These are phyloP conservation scores for Karalla daura DNA, from an alignment of 2,797 vertebrate species.

Conservation along the genomic window DNA sequence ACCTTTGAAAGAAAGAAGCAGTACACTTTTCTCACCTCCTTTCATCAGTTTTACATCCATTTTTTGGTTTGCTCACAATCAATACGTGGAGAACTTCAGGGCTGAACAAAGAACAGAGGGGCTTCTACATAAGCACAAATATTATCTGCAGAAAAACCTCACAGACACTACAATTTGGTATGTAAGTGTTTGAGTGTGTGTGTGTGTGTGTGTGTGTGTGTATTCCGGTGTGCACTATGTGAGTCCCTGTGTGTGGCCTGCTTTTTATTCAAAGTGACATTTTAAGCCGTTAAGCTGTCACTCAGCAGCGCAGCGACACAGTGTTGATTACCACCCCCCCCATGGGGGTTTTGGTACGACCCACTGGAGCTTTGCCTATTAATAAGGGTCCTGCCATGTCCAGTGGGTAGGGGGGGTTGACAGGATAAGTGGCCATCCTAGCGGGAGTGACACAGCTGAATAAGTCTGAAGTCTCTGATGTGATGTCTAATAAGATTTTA, in stretches of 20 bases:
- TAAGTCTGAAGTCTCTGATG: constrained; percentile 68
- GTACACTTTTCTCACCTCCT: too few relatives aligned
- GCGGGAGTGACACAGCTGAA: constrained; percentile 75
- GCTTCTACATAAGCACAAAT: constrained; percentile 1
- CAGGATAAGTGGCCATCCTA: constrained; percentile 77
- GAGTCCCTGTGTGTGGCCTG: constrained; percentile 62
- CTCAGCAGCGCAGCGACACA: constrained; percentile 67
- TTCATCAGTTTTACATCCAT: neutral
- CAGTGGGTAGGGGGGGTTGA: constrained; percentile 68
- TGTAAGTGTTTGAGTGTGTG: constrained; percentile 3
- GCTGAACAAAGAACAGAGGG: neutral
- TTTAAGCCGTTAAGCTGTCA: constrained; percentile 81
- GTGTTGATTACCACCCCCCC: constrained; percentile 71
- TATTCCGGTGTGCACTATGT: constrained; percentile 20
- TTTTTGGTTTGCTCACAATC: neutral
- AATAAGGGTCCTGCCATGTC: constrained; percentile 81
- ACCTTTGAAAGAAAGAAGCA: too few relatives aligned
- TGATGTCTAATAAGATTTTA: constrained; percentile 77
- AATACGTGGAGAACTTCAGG: neutral
- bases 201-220: constrained; percentile 9
- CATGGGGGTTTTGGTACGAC: constrained; percentile 74
- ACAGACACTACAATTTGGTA: neutral
- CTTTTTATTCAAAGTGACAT: constrained; percentile 78
- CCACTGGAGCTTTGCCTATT: constrained; percentile 80
- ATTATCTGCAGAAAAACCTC: neutral